Base-by-base conservation (phyloP, 1,140 invertebrate species). In the Cyrtorhinus lividipennis region DNA sequence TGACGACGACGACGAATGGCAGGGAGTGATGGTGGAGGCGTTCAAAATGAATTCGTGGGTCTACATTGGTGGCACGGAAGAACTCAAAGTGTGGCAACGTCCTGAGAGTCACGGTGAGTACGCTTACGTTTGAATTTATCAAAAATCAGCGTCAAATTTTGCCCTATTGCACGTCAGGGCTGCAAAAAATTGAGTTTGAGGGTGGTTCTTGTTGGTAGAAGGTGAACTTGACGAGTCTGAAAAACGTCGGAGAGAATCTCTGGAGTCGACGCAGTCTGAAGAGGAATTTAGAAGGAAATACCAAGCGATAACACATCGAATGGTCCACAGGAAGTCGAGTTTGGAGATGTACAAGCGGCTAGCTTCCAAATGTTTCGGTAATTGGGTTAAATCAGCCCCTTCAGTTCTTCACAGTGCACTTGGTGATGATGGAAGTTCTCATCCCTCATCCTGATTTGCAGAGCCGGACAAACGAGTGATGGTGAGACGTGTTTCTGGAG, bases 321-420 rank as follows among this genome's bases (percentile, higher is more conserved):
- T 95, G 76, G 87, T 95, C 0, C 91, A 95, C 74, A 78, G 91
- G 62, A 90, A 92, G 72, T 90, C 88, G n/a, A 91, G 87, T 69
- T 81, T 90, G 15, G 90, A 95, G 74, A 88, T 93, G 81, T 92
- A 92, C 69, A 84, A 85, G 71, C 79, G 90, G 64, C 83, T 93
- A 67, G 83, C 86, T 15, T 82, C 84, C 22, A 90, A 89, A 67
- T 83, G 82, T 57, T 92, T 95, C 71, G 87, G 91, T 94, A 76
- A 53, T 5, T 53, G n/a, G n/a, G n/a, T n/a, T n/a, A n/a, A n/a
- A n/a, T n/a, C n/a, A n/a, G n/a, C n/a, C n/a, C n/a, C n/a, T n/a
- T n/a, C n/a, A n/a, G n/a, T n/a, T n/a, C n/a, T n/a, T n/a, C n/a
- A n/a, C n/a, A n/a, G n/a, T n/a, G n/a, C n/a, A n/a, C n/a, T n/a